A percentile compares a stretch with the other conserved stretches of the same genome.
Evolutionary conservation across 2,888 invertebrate species (phyloP).

Genomic region (Hypercompe scribonia): DNA sequence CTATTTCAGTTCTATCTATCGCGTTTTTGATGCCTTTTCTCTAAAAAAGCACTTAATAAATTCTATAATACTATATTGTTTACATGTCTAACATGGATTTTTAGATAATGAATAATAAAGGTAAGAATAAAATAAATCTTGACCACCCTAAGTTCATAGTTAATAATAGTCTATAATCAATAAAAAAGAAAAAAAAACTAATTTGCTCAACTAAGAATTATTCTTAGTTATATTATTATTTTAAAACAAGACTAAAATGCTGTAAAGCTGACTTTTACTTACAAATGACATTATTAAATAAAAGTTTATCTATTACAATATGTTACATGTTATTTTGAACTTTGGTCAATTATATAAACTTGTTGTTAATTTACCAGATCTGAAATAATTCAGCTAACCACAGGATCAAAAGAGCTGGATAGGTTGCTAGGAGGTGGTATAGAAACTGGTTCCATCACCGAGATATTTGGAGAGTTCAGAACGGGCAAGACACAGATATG

Average conservation of each 20-base stretch:
- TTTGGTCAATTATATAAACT: background rate
- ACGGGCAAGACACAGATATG: slow-evolving; percentile 99
- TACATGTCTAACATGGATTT: slow-evolving; percentile 17
- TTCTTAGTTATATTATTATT: background rate
- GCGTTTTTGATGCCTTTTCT: no score
- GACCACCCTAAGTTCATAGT: background rate
- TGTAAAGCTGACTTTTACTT: background rate
- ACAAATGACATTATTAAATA: background rate
- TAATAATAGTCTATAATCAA: no score
- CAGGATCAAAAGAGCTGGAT: slow-evolving; percentile 97
- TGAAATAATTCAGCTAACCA: slow-evolving; percentile 97
- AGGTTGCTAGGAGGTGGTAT: slow-evolving; percentile 97
- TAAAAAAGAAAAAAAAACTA: no score
- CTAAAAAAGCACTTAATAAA: no score
- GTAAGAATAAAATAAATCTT: background rate
- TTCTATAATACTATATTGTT: no score
- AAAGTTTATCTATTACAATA: background rate
- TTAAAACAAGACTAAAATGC: background rate
- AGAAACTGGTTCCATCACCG: slow-evolving; percentile 99
- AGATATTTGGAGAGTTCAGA: slow-evolving; percentile 99
- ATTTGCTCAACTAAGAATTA: no score
- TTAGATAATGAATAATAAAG: background rate
- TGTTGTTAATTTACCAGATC: slow-evolving; percentile 79
- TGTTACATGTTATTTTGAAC: background rate
- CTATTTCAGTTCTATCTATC: no score